These are phyloP conservation scores for Neolamprologus caudopunctatus DNA, from an alignment of 2,113 vertebrate species.

Conservation along the genomic window DNA sequence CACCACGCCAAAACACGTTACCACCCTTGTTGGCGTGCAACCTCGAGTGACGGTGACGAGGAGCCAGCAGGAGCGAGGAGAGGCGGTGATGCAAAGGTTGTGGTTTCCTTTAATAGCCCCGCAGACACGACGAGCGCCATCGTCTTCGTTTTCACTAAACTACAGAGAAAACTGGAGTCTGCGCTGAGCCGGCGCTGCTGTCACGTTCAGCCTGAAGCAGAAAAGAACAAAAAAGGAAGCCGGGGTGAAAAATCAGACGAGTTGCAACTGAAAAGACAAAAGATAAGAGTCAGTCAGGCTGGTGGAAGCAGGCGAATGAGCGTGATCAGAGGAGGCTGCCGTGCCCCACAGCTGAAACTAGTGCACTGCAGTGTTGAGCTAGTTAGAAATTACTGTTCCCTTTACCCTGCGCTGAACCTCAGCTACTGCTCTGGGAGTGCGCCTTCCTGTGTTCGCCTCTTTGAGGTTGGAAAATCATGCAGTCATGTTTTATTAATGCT, in stretches of 20 bases:
- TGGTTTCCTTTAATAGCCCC: conserved; percentile 29
- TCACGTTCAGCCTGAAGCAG: conserved; percentile 19
- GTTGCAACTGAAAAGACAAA: conserved; percentile 9
- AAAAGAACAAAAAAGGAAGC: background rate
- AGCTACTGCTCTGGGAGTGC: conserved; percentile 46
- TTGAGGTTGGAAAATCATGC: conserved; percentile 70
- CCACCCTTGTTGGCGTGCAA: background rate
- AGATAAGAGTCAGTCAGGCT: background rate
- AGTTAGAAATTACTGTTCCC: conserved; percentile 58
- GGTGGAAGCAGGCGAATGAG: background rate
- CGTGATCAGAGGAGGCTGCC: conserved; percentile 31
- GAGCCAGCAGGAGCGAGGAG: background rate
- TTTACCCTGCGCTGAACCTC: conserved; percentile 70
- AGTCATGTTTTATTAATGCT: conserved; percentile 75
- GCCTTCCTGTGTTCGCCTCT: conserved; percentile 64
- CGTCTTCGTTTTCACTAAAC: conserved; percentile 6
- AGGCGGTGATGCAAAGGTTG: background rate
- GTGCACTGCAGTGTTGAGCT: conserved; percentile 44
- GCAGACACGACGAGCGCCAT: background rate
- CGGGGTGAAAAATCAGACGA: background rate
- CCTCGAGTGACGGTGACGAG: background rate
- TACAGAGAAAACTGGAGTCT: background rate
- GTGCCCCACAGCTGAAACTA: conserved; percentile 38
- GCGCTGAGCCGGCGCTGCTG: background rate
- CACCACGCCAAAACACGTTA: background rate